phyloP scores from a whole-genome alignment of 2,888 invertebrate genomes.

The Ophion ventricosus region DNA sequence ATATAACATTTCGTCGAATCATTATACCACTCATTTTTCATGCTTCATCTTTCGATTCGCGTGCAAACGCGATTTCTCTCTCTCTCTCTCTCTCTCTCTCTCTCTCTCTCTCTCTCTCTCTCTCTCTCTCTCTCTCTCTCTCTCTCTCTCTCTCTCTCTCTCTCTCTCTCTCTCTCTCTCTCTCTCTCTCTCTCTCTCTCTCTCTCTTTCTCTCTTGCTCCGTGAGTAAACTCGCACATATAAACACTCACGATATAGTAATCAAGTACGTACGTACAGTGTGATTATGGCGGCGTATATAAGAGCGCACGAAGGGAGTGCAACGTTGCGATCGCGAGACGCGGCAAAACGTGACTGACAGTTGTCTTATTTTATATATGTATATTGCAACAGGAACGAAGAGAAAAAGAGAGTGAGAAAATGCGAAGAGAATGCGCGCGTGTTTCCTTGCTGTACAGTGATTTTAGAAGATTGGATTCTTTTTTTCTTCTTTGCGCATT shows the following conservation, averaged over 20 bases:
- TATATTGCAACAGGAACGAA: slow-evolving; percentile 48
- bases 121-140: slow-evolving; percentile 33
- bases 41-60: slow-evolving; percentile 51
- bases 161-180: slow-evolving; percentile 49
- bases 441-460: slow-evolving; percentile 35
- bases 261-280: slow-evolving; percentile 18
- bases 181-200: slow-evolving; percentile 55
- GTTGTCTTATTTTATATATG: slow-evolving; percentile 41
- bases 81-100: slow-evolving; percentile 66
- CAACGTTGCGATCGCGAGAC: slow-evolving; percentile 40
- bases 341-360: slow-evolving; percentile 55
- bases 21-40: slow-evolving; percentile 16
- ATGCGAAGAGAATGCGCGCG: slow-evolving; percentile 8
- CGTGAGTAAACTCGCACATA: slow-evolving; percentile 1
- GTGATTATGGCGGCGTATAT: slow-evolving; percentile 36
- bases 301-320: slow-evolving; percentile 15
- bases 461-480: slow-evolving; percentile 39
- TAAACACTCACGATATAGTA: slow-evolving; percentile 2
- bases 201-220: slow-evolving; percentile 13
- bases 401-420: slow-evolving; percentile 21
- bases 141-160: slow-evolving; percentile 46
- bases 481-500: slow-evolving; percentile 29
- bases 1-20: slow-evolving; percentile 28
- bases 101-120: slow-evolving; percentile 61
- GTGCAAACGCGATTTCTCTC: slow-evolving; percentile 61